Conservation (phyloP, 2,797 vertebrate genomes). For the Crocidura indochinensis region DNA sequence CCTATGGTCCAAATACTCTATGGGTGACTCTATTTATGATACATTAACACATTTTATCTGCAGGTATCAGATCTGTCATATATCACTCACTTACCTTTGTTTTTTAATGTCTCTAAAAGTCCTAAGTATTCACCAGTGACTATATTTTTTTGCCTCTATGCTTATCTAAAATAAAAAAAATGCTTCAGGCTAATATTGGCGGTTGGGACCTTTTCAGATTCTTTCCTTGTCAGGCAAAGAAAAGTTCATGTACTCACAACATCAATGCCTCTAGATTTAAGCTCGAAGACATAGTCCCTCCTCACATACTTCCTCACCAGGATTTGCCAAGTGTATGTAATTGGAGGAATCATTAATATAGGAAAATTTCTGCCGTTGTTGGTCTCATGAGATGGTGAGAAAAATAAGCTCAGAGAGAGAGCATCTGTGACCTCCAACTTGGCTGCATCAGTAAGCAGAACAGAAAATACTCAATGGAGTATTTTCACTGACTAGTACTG, state of each 20-base stretch:
- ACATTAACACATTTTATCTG: neutral
- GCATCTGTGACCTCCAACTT: constrained; percentile 21
- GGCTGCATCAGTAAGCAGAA: constrained; percentile 43
- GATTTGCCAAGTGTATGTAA: constrained; percentile 53
- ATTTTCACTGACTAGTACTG: constrained; percentile 62
- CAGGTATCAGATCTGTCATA: neutral
- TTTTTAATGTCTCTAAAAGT: constrained; percentile 65
- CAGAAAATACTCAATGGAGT: neutral
- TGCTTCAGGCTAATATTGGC: constrained; percentile 12
- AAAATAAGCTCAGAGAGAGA: constrained; percentile 59
- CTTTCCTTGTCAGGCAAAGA: constrained; percentile 46
- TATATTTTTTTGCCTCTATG: constrained; percentile 6
- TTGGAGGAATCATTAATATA: constrained; percentile 63
- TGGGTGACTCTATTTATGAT: neutral
- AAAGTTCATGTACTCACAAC: neutral
- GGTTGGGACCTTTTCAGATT: constrained; percentile 47
- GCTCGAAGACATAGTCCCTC: constrained; percentile 47
- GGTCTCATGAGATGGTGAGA: constrained; percentile 51
- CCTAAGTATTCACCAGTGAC: neutral
- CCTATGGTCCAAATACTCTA: neutral
- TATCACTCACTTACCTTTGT: constrained; percentile 34
- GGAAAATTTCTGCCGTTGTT: constrained; percentile 60
- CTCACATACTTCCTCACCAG: neutral
- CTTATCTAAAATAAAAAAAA: constrained; percentile 20
- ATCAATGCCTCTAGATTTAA: constrained; percentile 72